These are phyloP conservation scores for Calameuta idolon DNA, from an alignment of 2,888 invertebrate species.

Conservation along the genomic window DNA sequence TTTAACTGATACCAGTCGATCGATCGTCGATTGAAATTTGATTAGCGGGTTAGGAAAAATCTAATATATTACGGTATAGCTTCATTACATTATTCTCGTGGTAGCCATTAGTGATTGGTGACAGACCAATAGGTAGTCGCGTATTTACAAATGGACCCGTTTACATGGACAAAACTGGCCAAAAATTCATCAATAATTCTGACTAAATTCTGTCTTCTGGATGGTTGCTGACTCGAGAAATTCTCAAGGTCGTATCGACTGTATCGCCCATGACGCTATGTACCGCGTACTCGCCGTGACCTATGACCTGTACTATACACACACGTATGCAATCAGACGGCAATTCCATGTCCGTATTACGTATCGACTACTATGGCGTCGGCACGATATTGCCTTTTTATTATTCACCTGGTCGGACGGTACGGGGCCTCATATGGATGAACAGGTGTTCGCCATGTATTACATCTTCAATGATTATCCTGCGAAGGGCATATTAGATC, in stretches of 20 bases:
- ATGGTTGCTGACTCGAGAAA: neutral
- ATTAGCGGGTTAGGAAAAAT: neutral
- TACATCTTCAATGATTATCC: neutral
- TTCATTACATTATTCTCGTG: neutral
- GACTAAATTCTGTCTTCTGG: neutral
- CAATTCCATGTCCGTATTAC: slow-evolving; percentile 48
- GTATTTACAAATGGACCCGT: neutral
- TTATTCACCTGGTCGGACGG: slow-evolving; percentile 11
- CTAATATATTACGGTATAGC: too few species aligned
- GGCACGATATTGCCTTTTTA: slow-evolving; percentile 29
- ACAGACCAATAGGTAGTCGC: neutral
- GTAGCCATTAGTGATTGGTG: neutral
- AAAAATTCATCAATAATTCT: neutral
- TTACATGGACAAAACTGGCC: neutral
- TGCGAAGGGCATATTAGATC: neutral
- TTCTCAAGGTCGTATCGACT: neutral
- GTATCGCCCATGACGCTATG: slow-evolving; percentile 19
- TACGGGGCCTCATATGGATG: neutral
- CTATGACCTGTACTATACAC: slow-evolving; percentile 25
- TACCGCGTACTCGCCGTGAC: slow-evolving; percentile 34
- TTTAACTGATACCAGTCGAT: neutral
- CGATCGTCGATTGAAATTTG: neutral
- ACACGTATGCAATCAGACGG: slow-evolving; percentile 30
- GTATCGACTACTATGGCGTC: neutral
- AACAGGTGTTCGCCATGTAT: neutral